Evolutionary conservation across 2,888 invertebrate species (phyloP), one percentile per base, ranked within the genome.

Genomic region (Thera britannica): DNA sequence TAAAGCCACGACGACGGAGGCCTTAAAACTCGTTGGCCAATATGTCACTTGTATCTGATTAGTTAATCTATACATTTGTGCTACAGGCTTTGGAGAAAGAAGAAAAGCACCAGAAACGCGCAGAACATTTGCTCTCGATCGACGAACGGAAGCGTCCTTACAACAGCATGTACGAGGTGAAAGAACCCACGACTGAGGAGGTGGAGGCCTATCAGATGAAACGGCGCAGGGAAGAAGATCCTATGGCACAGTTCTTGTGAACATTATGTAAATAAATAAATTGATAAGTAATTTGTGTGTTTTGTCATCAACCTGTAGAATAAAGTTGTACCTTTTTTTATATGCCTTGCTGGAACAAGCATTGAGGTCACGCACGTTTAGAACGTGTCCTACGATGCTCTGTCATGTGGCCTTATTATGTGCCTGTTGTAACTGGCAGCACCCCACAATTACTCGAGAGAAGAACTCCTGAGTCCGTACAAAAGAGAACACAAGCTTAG

Each of bases 81-180:
- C 9, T 68, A 11, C 81, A 94, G 92, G 97, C 97, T 2, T 82
- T 97, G 60, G 93, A 94, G 74, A 95, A 94, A 77, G 96, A 97
- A 86, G 96, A 95, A 58, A 87, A 94, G 58, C 90, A 93, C 60
- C 94, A 95, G 73, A 94, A 90, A 72, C 94, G 95, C 58, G 96
- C 96, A 0, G 95, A 96, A 0, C 90, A 94, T 73, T 83, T 97
- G 1, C 84, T 97, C 67, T 94, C 95, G 2, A 87, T 97, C 75
- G 98, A 98, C 85, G 99, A 99, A 81, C 94, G 99, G 12, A 98
- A 98, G 80, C 95, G 99, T 2, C 96, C 98, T 0, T 99, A 98
- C 88, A 99, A 99, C 88, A 98, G 98, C 81, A 97, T 97, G 96
- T 96, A 95, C 72, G 96, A 97, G 78, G 96, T 96, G 0, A 97